Conservation (phyloP, 1,140 invertebrate species). For the Lucilia cuprina region DNA sequence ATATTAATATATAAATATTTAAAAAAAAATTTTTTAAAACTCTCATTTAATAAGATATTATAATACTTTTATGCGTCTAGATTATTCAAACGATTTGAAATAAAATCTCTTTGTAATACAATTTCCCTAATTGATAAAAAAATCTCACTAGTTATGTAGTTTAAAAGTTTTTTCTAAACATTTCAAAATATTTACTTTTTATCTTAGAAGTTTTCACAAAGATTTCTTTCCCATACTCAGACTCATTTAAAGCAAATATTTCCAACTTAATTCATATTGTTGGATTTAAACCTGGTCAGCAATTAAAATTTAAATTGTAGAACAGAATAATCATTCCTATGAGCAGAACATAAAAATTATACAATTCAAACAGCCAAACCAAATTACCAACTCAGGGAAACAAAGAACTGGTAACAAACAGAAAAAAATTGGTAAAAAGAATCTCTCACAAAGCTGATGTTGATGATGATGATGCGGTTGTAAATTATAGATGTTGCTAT, state of each 20-base stretch:
- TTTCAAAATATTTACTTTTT: too few relatives aligned
- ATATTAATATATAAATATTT: too few relatives aligned
- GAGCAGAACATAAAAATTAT: not conserved
- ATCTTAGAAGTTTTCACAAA: too few relatives aligned
- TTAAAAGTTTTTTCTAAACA: too few relatives aligned
- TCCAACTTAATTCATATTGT: not conserved
- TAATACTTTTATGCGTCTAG: too few relatives aligned
- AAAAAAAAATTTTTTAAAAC: too few relatives aligned
- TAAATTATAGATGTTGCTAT: slow-evolving; percentile 16
- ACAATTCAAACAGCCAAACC: not conserved
- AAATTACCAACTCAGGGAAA: not conserved
- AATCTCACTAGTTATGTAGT: too few relatives aligned
- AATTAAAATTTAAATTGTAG: slow-evolving; percentile 29
- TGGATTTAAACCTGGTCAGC: not conserved
- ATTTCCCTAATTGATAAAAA: too few relatives aligned
- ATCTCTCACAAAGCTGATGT: not conserved
- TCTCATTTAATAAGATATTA: too few relatives aligned
- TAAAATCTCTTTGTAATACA: too few relatives aligned
- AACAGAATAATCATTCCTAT: not conserved
- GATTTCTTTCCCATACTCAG: not conserved
- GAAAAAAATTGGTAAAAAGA: not conserved
- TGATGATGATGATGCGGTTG: slow-evolving; percentile 26
- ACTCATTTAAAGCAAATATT: not conserved
- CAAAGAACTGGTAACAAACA: not conserved
- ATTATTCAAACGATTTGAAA: too few relatives aligned